Base-by-base conservation (phyloP, 2,797 vertebrate species). In the Galagoides demidoff region DNA sequence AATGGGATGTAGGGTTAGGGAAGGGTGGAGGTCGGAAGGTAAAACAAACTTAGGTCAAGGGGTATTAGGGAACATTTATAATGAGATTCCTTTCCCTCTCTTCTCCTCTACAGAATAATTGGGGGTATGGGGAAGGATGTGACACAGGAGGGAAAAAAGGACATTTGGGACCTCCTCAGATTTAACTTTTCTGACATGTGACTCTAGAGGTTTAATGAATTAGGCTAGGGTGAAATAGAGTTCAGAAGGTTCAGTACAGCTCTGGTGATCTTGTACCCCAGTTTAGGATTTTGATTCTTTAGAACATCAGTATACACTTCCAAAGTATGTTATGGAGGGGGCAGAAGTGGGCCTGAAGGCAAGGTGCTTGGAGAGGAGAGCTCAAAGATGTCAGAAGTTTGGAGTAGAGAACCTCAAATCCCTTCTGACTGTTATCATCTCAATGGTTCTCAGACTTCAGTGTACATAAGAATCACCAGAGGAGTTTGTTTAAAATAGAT, bases 401-500 rank as follows among this genome's bases (percentile, higher is more conserved):
- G 77, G 77, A 34, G 86, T 14, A 74, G 55, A 74, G 61, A 92
- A 37, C 63, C 70, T 61, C n/a, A 37, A 20, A 59, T 68, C 23
- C 29, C 23, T 64, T 37, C 29, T 73, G 39, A 63, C 83, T 68
- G 22, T 77, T 85, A n/a, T 61, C 27, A 68, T 77, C 27, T 70
- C 57, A 77, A 81, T 64, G 73, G 31, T 45, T 83, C 59, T 61
- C 52, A 93, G 63, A 45, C 45, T 70, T 97, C 31, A n/a, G 29
- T 57, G 64, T 83, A 11, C 37, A 19, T 49, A 34, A 76, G 61
- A 83, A 22, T 74, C 74, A 71, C 29, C 27, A 61, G 76, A 94
- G 45, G 77, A 82, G 55, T 82, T 90, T 63, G 55, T 86, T 96
- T 70, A 78, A 78, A 85, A 92, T 31, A 68, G 77, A 71, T 74